Evolutionary conservation across 2,888 invertebrate species (phyloP), one percentile per base, ranked within the genome.

Genomic region (Caradrina kadenii): DNA sequence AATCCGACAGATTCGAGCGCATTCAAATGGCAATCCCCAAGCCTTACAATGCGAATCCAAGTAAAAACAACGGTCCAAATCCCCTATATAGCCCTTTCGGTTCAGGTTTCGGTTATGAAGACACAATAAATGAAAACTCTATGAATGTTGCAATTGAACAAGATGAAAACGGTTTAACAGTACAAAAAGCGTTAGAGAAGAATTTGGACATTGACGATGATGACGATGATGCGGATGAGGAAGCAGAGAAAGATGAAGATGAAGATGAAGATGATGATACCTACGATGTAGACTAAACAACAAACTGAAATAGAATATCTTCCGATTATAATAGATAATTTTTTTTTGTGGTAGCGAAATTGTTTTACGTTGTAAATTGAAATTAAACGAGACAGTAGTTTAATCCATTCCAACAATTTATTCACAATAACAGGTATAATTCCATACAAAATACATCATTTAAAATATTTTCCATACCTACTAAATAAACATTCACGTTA

Each of bases 381-480:
- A 73, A 71, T 63, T 74, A 77, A 81, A 66, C 56, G 66, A 64
- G 8, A 45, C 35, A 58, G 54, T 72, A 45, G 45, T 79, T 69
- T 81, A 84, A 84, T 84, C 81, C 84, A 80, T 89, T 86, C 90
- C 87, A 93, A 93, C 91, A 92, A 86, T 94, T 91, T 93, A 93
- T 90, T 93, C 88, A 91, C 88, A 88, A 90, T 93, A 94, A 94
- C 94, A 93, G 90, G 90, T 92, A 93, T 90, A 92, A 83, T 89
- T 86, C 62, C 90, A 92, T 94, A 94, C 91, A 94, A 94, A 94
- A 94, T 93, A 94, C 93, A 92, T 91, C 88, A 90, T 88, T 86
- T 91, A 86, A 91, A 91, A 91, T 91, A 90, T 88, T 83, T 86
- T 73, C 10, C 85, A 84, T 90, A 81, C 35, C 35, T 35, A 35